Evolutionary conservation across 2,113 vertebrate genomes (phyloP).

Genomic region (Syngnathus scovelli): DNA sequence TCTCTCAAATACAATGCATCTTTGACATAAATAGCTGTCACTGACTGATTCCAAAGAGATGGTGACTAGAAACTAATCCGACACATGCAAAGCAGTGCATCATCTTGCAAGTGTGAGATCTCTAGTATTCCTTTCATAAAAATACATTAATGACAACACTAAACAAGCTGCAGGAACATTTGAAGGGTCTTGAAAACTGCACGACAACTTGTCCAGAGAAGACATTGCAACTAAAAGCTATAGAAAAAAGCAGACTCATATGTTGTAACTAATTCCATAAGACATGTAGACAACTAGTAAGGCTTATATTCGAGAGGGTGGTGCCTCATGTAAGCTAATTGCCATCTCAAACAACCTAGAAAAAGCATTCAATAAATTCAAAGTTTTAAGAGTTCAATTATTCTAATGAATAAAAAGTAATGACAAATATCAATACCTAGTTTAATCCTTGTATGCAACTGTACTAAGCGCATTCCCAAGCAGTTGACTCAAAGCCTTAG

Average conservation of each 20-base stretch:
- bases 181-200: conserved; percentile 34
- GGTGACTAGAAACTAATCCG: neutral
- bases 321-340: conserved; percentile 10
- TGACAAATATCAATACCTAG: conserved; percentile 26
- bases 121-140: conserved; percentile 6
- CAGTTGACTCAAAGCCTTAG: conserved; percentile 36
- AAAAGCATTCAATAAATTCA: conserved; percentile 12
- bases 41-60: neutral
- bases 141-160: conserved; percentile 22
- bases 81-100: conserved; percentile 9
- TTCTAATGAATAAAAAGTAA: conserved; percentile 34
- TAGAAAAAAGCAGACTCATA: conserved; percentile 9
- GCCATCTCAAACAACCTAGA: conserved; percentile 6
- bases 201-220: conserved; percentile 37
- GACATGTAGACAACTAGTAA: conserved; percentile 36
- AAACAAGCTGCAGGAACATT: conserved; percentile 35
- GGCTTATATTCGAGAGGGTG: conserved; percentile 26
- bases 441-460: conserved; percentile 32
- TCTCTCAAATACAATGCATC: neutral
- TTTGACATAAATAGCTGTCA: neutral
- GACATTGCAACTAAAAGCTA: conserved; percentile 17
- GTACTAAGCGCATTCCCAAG: conserved; percentile 35
- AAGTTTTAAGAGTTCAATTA: conserved; percentile 16
- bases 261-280: conserved; percentile 13
- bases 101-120: conserved; percentile 6